A percentile compares a stretch with the other conserved stretches of the same genome.
phyloP scores from a whole-genome alignment of 2,888 invertebrate species.

The Ischnura elegans region DNA sequence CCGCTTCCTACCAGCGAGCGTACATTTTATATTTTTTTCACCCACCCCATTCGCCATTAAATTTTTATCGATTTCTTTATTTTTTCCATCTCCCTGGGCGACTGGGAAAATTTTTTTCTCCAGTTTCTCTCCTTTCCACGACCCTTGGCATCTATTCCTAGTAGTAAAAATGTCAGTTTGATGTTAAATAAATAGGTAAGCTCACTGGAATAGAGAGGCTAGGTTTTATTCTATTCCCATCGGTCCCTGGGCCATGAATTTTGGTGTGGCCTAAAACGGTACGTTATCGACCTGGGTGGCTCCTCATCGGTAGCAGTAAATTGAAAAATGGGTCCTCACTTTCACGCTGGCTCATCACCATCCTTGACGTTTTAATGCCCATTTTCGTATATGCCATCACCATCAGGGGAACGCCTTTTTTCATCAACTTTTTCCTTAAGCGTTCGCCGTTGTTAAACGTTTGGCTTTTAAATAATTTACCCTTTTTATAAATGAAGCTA shows the following conservation, averaged over 20 bases:
- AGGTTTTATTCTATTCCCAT: background rate
- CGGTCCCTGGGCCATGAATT: background rate
- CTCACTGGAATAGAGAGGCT: background rate
- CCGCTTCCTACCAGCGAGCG: background rate
- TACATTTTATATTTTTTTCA: constrained; percentile 13
- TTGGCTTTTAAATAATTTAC: background rate
- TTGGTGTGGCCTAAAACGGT: background rate
- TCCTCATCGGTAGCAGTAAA: background rate
- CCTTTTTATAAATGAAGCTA: background rate
- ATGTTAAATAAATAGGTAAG: background rate
- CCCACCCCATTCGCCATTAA: background rate
- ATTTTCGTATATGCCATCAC: background rate
- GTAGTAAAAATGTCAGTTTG: background rate
- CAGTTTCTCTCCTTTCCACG: background rate
- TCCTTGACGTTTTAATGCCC: background rate
- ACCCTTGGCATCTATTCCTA: background rate
- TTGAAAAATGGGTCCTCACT: background rate
- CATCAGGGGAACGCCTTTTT: background rate
- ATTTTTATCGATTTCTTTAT: background rate
- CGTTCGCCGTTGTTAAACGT: background rate
- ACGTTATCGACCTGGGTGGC: background rate
- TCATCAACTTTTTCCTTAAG: background rate
- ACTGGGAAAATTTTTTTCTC: background rate
- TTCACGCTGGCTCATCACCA: background rate
- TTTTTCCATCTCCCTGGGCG: background rate